Evolutionary conservation across 2,113 vertebrate species (phyloP), one percentile per base, ranked within the genome.

Genomic region (Corythaixoides concolor): DNA sequence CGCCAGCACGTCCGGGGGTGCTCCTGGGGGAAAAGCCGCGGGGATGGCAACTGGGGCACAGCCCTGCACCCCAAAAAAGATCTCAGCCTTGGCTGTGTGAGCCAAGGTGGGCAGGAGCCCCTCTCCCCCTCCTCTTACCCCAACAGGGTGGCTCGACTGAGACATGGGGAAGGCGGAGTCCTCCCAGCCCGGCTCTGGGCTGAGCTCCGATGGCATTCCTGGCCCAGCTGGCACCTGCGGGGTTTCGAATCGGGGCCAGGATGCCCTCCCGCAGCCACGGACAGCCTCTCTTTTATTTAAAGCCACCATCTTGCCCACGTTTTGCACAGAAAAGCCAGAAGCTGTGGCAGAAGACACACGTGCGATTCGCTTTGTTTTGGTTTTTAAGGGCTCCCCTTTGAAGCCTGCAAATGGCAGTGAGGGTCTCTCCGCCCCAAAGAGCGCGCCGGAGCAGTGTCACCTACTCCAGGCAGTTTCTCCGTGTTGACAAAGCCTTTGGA

Each of bases 61-160:
- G 41, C 39, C 27, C 41, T 4, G 43, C 1, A 6, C 53, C 20
- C 1, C 23, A 5, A 6, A 12, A 27, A 9, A 12, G 24, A 14
- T 11, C 22, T 19, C 7, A 2, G 49, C 21, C 27, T 9, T 2
- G 2, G 33, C 16, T 15, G 67, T 9, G 8, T 0, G 8, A 21
- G 47, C 3, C 0, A 4, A 6, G 47, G 32, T 5, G 55, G 15
- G 33, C 58, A 30, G 52, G 33, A 24, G 26, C 45, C 19, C 4
- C 1, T 15, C 27, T 11, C 20, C 32, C 64, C 39, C 5, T 8
- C 21, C 50, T 27, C 15, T 32, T 20, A 28, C 15, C n/a, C 28
- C 15, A 6, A 11, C 2, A 15, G 11, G 30, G 33, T 1, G 1
- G 45, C 20, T 69, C 5, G 0, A 32, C 35, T 3, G 4, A 15